Percentiles rank a stretch among this genome's conserved stretches.
phyloP scores from a whole-genome alignment of 2,797 vertebrate species.

The Rhadinocentrus ornatus region DNA sequence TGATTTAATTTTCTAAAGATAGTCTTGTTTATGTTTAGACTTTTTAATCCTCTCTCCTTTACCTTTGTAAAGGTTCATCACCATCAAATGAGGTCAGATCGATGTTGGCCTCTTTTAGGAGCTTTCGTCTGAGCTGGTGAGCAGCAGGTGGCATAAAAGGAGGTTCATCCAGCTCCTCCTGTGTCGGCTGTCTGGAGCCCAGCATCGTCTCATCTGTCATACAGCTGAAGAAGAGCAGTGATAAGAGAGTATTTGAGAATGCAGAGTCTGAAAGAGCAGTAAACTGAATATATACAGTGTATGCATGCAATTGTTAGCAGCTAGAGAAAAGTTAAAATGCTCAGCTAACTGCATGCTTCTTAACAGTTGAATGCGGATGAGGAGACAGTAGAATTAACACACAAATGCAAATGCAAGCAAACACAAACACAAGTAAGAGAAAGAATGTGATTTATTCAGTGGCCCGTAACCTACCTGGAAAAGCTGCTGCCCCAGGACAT shows the following conservation, averaged over 20 bases:
- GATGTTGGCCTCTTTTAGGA: slow-evolving; percentile 74
- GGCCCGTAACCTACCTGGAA: slow-evolving; percentile 68
- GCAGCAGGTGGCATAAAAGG: slow-evolving; percentile 32
- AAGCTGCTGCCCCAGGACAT: slow-evolving; percentile 80
- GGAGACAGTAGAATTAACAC: background rate
- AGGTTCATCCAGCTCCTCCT: slow-evolving; percentile 80
- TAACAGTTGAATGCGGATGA: background rate
- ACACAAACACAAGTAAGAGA: background rate
- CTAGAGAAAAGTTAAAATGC: background rate
- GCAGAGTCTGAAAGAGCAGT: background rate
- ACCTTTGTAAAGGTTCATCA: slow-evolving; percentile 70
- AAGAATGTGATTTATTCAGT: background rate
- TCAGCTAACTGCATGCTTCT: background rate
- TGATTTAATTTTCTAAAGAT: too few species aligned
- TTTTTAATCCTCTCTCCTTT: slow-evolving; percentile 6
- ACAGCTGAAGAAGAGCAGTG: slow-evolving; percentile 72
- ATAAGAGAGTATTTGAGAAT: slow-evolving; percentile 1
- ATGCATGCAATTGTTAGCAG: background rate
- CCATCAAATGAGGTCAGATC: slow-evolving; percentile 75
- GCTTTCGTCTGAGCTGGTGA: slow-evolving; percentile 65
- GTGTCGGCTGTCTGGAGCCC: slow-evolving; percentile 80
- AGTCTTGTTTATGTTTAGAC: too few species aligned
- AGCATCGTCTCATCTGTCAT: slow-evolving; percentile 85
- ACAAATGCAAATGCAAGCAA: background rate
- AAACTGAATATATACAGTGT: background rate